Conservation (phyloP, 2,797 vertebrate genomes). For the Xerus rutilus region DNA sequence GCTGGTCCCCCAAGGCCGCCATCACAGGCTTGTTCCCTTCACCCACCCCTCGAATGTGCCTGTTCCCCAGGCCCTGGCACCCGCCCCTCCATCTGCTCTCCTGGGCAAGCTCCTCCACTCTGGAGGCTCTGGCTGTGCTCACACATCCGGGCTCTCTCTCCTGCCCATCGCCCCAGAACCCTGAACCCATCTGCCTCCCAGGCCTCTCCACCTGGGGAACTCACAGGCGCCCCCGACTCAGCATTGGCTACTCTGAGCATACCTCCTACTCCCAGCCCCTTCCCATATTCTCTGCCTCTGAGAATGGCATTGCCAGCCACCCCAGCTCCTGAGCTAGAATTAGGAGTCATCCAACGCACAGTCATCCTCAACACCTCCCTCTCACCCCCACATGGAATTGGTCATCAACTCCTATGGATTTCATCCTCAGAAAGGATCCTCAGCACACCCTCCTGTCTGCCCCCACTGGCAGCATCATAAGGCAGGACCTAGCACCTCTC, state of each 20-base stretch:
- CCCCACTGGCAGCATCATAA: not conserved
- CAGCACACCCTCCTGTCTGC: not conserved
- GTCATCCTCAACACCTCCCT: conserved; percentile 78
- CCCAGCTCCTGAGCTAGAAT: conserved; percentile 77
- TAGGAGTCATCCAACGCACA: conserved; percentile 78
- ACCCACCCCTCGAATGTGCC: conserved; percentile 27
- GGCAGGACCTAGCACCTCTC: not conserved
- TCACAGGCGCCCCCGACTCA: not conserved
- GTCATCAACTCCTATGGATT: conserved; percentile 79
- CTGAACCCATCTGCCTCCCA: not conserved
- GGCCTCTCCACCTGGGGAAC: not conserved
- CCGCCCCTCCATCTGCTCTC: conserved; percentile 75
- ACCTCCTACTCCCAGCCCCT: not conserved
- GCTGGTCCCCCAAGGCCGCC: conserved; percentile 39
- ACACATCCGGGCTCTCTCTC: not conserved
- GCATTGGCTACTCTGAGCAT: not conserved
- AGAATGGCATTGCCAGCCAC: conserved; percentile 70
- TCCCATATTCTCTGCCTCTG: conserved; percentile 46
- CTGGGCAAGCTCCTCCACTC: conserved; percentile 62
- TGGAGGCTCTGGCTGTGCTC: conserved; percentile 52
- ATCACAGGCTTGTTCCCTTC: conserved; percentile 38
- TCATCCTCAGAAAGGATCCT: conserved; percentile 34
- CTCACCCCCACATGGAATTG: conserved; percentile 78
- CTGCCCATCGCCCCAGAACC: conserved; percentile 50
- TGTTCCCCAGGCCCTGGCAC: conserved; percentile 66